These are phyloP conservation scores for Chelonus insularis DNA, from an alignment of 1,140 invertebrate genomes.

Conservation along the genomic window DNA sequence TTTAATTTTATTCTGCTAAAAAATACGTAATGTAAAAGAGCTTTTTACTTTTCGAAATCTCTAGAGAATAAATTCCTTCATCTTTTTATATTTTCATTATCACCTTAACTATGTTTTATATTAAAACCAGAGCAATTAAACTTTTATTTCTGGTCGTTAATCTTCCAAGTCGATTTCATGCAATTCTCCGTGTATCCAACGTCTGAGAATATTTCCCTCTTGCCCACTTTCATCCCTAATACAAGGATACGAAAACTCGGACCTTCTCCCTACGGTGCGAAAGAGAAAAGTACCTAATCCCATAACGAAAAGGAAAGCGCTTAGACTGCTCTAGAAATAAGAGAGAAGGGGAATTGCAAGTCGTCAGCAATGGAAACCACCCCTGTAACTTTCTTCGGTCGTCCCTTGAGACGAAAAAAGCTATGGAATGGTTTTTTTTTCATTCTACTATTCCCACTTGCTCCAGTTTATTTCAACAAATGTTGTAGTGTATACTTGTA, in stretches of 20 bases:
- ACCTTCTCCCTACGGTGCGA: not conserved
- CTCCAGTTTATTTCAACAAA: no score
- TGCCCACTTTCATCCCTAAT: not conserved
- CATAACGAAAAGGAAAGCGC: conserved; percentile 30
- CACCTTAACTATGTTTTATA: no score
- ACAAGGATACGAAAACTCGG: not conserved
- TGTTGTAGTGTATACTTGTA: no score
- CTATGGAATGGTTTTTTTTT: no score
- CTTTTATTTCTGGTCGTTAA: conserved; percentile 24
- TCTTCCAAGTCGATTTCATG: not conserved
- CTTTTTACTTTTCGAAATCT: no score
- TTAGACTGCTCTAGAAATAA: conserved; percentile 9
- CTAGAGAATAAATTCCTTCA: no score
- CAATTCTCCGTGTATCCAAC: no score
- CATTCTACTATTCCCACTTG: no score
- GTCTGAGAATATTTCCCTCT: not conserved
- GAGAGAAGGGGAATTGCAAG: not conserved
- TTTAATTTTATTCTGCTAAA: no score
- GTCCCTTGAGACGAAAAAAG: conserved; percentile 3
- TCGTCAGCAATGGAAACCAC: conserved; percentile 18
- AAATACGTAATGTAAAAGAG: no score
- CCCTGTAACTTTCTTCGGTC: conserved; percentile 10
- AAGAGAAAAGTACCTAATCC: conserved; percentile 27
- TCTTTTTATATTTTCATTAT: no score
- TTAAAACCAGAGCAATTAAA: conserved; percentile 29